Evolutionary conservation across 1,140 invertebrate genomes (phyloP), one percentile per base, ranked within the genome.

Genomic region (Teleopsis dalmanni): DNA sequence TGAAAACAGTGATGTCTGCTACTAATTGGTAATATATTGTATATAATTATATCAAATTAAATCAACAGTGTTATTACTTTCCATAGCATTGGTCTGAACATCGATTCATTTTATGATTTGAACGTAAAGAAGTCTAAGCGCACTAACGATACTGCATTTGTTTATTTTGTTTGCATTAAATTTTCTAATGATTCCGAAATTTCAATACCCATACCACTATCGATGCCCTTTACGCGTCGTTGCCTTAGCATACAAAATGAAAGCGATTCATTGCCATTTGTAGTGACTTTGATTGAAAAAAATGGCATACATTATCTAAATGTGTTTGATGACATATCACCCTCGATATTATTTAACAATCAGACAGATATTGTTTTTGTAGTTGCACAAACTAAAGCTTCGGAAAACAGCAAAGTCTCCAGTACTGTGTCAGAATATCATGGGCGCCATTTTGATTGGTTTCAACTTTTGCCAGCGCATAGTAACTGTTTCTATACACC

Each of bases 401-500:
- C 56, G 22, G 65, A 65, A 11, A 61, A 67, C 33, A 62, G 59
- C 48, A 61, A 70, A 51, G 62, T 60, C 3, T 58, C 50, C 27
- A 61, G 54, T 51, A 64, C 61, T 2, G 59, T 53, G 0, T 50
- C 63, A 0, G 66, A 70, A 43, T 58, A 63, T 38, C 47, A 50
- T 16, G 65, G 65, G 16, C 56, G 62, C 27, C 54, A 66, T 43
- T 68, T 68, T 19, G 57, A 63, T 47, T 70, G 68, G 67, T 54
- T 62, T 44, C 64, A 68, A 27, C 42, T 58, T 33, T 51, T 70
- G 3, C 29, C 49, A 10, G 53, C 60, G 1, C 51, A 57, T 8
- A 62, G 60, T 41, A 54, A 52, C 33, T 60, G 65, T 21, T 70
- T 62, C 41, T 70, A 70, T 34, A 66, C 65, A 0, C 68, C 68